phyloP scores from a whole-genome alignment of 2,797 vertebrate genomes.

The Lepilemur septentrionalis region DNA sequence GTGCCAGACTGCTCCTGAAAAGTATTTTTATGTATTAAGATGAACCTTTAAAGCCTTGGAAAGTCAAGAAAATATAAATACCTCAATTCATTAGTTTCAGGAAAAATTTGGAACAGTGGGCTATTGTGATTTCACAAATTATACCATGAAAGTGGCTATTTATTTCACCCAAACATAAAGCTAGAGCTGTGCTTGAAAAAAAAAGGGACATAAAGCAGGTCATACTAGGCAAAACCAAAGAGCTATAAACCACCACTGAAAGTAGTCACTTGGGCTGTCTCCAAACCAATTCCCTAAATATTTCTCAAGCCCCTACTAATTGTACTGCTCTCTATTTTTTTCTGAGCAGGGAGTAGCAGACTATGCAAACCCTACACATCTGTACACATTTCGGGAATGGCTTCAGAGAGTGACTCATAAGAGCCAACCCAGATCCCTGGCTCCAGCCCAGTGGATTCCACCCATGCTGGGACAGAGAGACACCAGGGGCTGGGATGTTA shows the following conservation, averaged over 20 bases:
- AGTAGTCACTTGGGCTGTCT: not conserved
- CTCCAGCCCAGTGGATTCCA: not conserved
- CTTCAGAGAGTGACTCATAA: not conserved
- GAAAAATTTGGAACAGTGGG: not conserved
- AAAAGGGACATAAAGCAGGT: not conserved
- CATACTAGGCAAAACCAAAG: not conserved
- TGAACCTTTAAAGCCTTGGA: not conserved
- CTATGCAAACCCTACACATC: not conserved
- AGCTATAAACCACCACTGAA: not conserved
- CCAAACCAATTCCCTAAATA: not conserved
- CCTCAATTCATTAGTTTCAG: not conserved
- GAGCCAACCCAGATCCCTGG: not conserved
- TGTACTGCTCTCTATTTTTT: not conserved
- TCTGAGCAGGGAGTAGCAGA: not conserved
- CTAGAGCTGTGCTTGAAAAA: not conserved
- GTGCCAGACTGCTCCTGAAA: not conserved
- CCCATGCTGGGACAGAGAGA: not conserved
- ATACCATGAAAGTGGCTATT: not conserved
- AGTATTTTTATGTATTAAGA: not conserved
- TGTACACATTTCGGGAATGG: not conserved
- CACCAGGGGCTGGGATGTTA: not conserved
- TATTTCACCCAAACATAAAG: not conserved
- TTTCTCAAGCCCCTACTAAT: not conserved
- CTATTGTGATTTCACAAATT: not conserved
- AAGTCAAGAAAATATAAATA: conserved; percentile 14